Evolutionary conservation across 2,113 vertebrate genomes (phyloP).

Genomic region (Bagarius yarrelli): DNA sequence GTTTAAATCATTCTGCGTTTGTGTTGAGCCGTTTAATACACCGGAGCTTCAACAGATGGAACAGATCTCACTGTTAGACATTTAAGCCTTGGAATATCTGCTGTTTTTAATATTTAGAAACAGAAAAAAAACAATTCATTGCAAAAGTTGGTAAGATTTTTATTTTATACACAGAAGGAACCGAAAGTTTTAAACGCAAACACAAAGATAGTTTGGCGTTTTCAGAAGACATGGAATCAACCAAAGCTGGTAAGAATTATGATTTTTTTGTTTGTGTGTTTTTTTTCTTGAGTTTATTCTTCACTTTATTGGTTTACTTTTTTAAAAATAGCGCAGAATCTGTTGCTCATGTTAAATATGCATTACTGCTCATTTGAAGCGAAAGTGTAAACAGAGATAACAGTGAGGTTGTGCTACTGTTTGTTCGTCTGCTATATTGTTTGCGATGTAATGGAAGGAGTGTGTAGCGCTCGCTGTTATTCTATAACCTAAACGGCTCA

Average conservation of each 20-base stretch:
- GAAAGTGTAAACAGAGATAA: background rate
- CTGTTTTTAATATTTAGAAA: background rate
- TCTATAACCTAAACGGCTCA: too few relatives aligned
- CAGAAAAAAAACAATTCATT: background rate
- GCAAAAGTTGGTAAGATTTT: background rate
- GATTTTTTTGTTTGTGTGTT: background rate
- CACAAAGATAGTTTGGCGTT: slow-evolving; percentile 52
- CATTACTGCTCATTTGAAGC: background rate
- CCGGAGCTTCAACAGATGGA: slow-evolving; percentile 13
- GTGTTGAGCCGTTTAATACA: background rate
- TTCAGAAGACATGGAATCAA: slow-evolving; percentile 65
- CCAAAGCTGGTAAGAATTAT: slow-evolving; percentile 66
- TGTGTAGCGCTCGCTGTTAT: too few relatives aligned
- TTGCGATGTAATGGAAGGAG: background rate
- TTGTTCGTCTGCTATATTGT: background rate
- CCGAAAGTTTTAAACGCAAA: slow-evolving; percentile 58
- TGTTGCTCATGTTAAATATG: background rate
- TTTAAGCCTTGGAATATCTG: background rate
- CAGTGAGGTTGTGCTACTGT: too few relatives aligned
- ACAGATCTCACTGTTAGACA: background rate
- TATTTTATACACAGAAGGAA: slow-evolving; percentile 55
- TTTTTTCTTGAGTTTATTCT: background rate
- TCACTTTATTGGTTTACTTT: background rate
- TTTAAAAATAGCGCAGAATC: background rate
- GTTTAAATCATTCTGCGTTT: background rate